Conservation (phyloP, 2,888 invertebrate genomes). For the Rambutsinella grinnellia region DNA sequence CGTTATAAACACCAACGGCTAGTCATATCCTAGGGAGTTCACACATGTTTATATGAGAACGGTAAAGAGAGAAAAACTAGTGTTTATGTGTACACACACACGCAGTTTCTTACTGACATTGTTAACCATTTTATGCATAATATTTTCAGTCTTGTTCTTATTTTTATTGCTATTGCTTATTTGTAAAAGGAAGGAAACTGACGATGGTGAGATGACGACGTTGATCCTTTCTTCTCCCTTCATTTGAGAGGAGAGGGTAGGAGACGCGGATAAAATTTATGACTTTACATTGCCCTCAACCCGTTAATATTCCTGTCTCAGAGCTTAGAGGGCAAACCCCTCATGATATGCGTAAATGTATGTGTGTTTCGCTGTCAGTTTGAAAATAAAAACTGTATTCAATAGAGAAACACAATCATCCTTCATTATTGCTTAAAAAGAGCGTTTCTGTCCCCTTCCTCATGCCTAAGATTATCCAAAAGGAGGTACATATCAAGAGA, state of each 20-base stretch:
- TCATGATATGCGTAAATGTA: background rate
- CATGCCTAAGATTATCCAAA: background rate
- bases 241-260: background rate
- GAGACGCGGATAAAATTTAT: conserved; percentile 32
- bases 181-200: conserved; percentile 30
- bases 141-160: background rate
- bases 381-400: background rate
- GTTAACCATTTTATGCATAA: background rate
- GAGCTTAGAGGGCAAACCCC: too few relatives aligned
- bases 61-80: too few relatives aligned
- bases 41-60: too few relatives aligned
- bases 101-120: too few relatives aligned
- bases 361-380: background rate
- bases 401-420: background rate
- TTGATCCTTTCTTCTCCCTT: background rate
- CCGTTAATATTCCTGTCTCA: conserved; percentile 54
- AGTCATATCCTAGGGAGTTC: too few relatives aligned
- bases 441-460: background rate
- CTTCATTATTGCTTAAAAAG: background rate
- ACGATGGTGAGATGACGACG: background rate
- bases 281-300: conserved; percentile 44
- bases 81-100: too few relatives aligned
- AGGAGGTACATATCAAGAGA: background rate
- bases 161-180: conserved; percentile 18
- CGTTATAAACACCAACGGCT: too few relatives aligned